Percentiles rank a stretch among this genome's conserved stretches.
phyloP scores from a whole-genome alignment of 2,888 invertebrate species.

The Stegophylla sp. region DNA sequence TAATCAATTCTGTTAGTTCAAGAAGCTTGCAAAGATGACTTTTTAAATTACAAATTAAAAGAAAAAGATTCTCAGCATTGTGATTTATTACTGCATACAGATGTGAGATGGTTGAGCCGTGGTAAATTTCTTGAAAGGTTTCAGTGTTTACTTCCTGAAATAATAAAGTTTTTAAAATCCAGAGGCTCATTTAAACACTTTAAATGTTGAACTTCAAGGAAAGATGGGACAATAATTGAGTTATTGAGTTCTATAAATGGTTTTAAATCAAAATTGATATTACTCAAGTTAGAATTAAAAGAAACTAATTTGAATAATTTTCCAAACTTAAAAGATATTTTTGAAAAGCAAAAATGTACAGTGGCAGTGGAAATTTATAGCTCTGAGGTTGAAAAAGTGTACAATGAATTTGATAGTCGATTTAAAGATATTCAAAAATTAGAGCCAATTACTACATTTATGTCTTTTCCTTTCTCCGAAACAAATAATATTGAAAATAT shows the following conservation, averaged over 20 bases:
- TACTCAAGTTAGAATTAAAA: background rate
- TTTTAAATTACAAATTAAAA: no score
- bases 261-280: background rate
- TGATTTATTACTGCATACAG: no score
- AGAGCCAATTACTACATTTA: background rate
- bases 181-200: background rate
- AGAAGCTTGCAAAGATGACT: no score
- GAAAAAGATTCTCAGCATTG: background rate
- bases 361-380: background rate
- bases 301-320: background rate
- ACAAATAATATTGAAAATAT: background rate
- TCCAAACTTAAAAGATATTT: background rate
- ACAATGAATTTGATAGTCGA: background rate
- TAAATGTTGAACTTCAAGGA: slow-evolving; percentile 1
- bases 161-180: no score
- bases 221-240: background rate
- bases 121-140: no score
- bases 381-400: background rate
- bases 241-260: background rate
- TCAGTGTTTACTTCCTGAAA: no score
- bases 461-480: background rate
- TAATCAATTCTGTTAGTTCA: background rate
- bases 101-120: no score
- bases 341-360: background rate
- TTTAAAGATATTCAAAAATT: background rate